Percentiles rank a stretch among this genome's conserved stretches.
phyloP scores from a whole-genome alignment of 2,888 invertebrate genomes.

The Brachyptera putata region DNA sequence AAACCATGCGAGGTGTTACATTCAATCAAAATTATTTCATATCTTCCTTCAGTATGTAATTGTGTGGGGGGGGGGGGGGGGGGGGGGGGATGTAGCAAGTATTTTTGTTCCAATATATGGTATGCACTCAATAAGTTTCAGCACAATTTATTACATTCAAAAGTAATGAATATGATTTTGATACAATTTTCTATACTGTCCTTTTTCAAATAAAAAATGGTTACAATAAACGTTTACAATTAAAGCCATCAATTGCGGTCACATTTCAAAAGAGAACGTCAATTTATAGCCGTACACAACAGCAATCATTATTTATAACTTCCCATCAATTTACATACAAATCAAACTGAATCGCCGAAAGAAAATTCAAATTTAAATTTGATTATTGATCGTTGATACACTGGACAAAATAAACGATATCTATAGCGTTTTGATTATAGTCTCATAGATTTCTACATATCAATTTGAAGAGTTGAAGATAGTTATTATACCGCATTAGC shows the following conservation, averaged over 20 bases:
- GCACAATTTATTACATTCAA: no score
- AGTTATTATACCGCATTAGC: constrained; percentile 19
- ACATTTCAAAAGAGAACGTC: neutral
- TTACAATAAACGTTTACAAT: no score
- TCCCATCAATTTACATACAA: neutral
- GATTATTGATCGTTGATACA: constrained; percentile 7
- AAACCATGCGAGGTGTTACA: no score
- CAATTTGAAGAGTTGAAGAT: neutral
- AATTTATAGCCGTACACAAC: neutral
- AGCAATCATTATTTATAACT: neutral
- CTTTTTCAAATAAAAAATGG: no score
- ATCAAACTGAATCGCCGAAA: constrained; percentile 2
- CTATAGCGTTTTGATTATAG: neutral
- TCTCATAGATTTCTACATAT: neutral
- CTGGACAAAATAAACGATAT: constrained; percentile 5
- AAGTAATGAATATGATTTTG: no score
- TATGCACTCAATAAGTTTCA: no score
- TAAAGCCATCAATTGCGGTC: neutral
- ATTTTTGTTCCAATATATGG: no score
- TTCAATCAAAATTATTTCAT: no score
- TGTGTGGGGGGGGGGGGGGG: no score
- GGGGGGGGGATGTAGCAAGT: no score
- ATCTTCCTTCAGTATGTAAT: no score
- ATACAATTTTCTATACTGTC: no score
- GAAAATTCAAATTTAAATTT: constrained; percentile 8